A percentile compares a stretch with the other conserved stretches of the same genome.
These are phyloP conservation scores for Siderastrea radians DNA, from an alignment of 92 coral and sea anemone species.

Conservation along the genomic window DNA sequence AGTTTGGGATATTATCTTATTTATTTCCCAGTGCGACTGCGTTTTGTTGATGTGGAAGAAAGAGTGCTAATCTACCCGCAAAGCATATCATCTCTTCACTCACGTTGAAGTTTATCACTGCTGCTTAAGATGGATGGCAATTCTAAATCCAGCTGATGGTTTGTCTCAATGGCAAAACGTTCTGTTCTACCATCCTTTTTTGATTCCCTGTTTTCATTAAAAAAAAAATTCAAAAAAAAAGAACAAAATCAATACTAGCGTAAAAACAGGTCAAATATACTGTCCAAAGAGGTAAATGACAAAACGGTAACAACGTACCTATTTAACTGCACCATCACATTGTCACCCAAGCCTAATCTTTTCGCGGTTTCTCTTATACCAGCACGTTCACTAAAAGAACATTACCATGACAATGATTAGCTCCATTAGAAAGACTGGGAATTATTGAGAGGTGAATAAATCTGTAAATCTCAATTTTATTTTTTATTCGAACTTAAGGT, in stretches of 20 bases:
- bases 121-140: constrained; percentile 55
- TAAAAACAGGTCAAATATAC: background rate
- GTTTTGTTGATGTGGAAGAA: no score
- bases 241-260: no score
- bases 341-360: constrained; percentile 41
- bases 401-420: no score
- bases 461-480: no score
- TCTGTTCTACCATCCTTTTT: constrained; percentile 62
- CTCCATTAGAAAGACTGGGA: no score
- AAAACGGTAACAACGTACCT: constrained; percentile 20
- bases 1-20: background rate
- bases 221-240: no score
- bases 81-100: background rate
- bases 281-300: background rate
- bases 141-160: constrained; percentile 66
- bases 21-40: background rate
- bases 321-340: constrained; percentile 50
- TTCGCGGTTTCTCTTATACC: constrained; percentile 51
- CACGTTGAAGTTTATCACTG: constrained; percentile 53
- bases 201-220: no score
- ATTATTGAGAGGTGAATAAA: no score
- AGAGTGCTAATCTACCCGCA: background rate
- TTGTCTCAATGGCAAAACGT: constrained; percentile 59
- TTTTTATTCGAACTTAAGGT: no score
- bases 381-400: constrained; percentile 45